A percentile compares a stretch with the other conserved stretches of the same genome.
phyloP scores from a whole-genome alignment of 2,113 vertebrate species.

The Phylloscopus trochilus region DNA sequence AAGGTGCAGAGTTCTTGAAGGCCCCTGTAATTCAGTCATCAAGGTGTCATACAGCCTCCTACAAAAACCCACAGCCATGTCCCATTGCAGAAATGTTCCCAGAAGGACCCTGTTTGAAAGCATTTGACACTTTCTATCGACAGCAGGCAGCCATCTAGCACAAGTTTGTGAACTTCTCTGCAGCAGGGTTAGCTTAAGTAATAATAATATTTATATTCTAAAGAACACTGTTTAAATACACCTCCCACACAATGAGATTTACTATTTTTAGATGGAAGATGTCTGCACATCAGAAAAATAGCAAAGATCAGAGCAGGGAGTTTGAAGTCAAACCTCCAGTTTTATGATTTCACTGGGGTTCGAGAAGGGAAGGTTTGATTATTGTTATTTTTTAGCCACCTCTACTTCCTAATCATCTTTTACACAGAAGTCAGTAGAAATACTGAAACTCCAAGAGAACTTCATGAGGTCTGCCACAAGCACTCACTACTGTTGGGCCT shows the following conservation, averaged over 20 bases:
- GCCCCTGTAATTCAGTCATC: background rate
- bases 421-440: background rate
- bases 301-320: background rate
- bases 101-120: background rate
- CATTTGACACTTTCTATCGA: background rate
- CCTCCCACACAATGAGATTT: constrained; percentile 34
- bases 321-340: background rate
- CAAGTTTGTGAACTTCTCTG: constrained; percentile 3
- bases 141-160: background rate
- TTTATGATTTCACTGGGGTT: background rate
- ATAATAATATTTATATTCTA: constrained; percentile 52
- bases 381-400: background rate
- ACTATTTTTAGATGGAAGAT: constrained; percentile 26
- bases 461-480: background rate
- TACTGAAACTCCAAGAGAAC: background rate
- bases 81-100: background rate
- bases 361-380: background rate
- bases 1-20: background rate
- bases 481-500: background rate
- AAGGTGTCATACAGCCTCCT: background rate
- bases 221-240: constrained; percentile 41
- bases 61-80: background rate
- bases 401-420: background rate
- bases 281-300: background rate
- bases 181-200: constrained; percentile 28